Evolutionary conservation across 2,888 invertebrate genomes (phyloP), one percentile per base, ranked within the genome.

Genomic region (Harmothoe impar): DNA sequence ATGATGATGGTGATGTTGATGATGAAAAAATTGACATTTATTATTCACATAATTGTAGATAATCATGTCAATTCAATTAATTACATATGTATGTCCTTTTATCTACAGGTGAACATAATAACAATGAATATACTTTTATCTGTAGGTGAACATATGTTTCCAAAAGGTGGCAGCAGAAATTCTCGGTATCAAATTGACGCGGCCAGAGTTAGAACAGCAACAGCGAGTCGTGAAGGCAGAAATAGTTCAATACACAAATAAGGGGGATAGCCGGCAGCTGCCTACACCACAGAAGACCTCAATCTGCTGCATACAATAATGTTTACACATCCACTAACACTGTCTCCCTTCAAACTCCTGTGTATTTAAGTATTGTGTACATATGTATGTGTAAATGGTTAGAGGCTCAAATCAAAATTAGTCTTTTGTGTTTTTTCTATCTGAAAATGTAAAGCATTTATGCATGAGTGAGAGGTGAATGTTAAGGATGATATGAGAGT

Each of bases 111-210:
- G n/a, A n/a, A n/a, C n/a, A n/a, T n/a, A n/a, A n/a, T n/a, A n/a
- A n/a, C n/a, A n/a, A n/a, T n/a, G n/a, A n/a, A n/a, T n/a, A n/a
- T n/a, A n/a, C n/a, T 31, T 88, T 77, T 56, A 89, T 56, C 92
- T 93, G 0, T 93, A 96, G 96, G 95, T 96, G 52, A 94, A 93
- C 72, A 92, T 95, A 91, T 96, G 95, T 93, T 97, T 98, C 94
- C 97, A 97, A 92, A 97, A 97, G 93, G 95, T 98, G 85, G 97
- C 98, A 20, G 97, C 97, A 0, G 97, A 97, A 94, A 96, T 97
- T 92, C 95, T 97, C 51, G 97, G 97, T 23, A 96, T 98, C 31
- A 96, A 97, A 92, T 95, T 97, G 91, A 97, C 97, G 31, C 97
- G 97, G 94, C 96, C 97, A 25, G 97, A 97, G 93, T 96, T 97